A percentile compares a stretch with the other conserved stretches of the same genome.
These are phyloP conservation scores for Orthosia gothica DNA, from an alignment of 2,888 invertebrate genomes.

Conservation along the genomic window DNA sequence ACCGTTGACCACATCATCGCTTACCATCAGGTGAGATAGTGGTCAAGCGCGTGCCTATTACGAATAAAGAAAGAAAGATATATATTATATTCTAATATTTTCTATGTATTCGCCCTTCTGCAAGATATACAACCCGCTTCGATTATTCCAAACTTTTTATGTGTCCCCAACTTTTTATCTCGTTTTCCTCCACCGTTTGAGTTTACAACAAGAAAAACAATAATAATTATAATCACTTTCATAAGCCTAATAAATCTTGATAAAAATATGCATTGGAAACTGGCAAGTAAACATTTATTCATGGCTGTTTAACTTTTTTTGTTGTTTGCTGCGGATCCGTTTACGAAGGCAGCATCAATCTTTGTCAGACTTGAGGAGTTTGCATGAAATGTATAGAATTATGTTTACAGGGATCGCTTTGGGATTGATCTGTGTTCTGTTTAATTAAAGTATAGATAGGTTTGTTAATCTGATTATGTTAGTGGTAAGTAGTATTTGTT, in stretches of 20 bases:
- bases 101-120: too few relatives aligned
- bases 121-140: neutral
- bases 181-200: slow-evolving; percentile 14
- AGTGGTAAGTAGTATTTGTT: slow-evolving; percentile 20
- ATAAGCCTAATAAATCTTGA: slow-evolving; percentile 60
- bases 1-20: too few relatives aligned
- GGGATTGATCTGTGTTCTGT: slow-evolving; percentile 30
- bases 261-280: slow-evolving; percentile 76
- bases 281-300: slow-evolving; percentile 76
- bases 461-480: slow-evolving; percentile 10
- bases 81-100: too few relatives aligned
- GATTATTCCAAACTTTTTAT: slow-evolving; percentile 37
- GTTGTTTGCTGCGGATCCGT: slow-evolving; percentile 62
- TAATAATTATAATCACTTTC: slow-evolving; percentile 35
- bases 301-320: slow-evolving; percentile 76
- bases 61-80: too few relatives aligned
- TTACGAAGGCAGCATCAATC: slow-evolving; percentile 74
- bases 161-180: neutral
- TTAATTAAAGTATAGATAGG: neutral
- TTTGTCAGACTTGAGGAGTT: slow-evolving; percentile 71
- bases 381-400: slow-evolving; percentile 42
- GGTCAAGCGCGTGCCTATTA: too few relatives aligned
- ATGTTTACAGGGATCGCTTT: slow-evolving; percentile 37
- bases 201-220: slow-evolving; percentile 44
- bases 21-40: too few relatives aligned